Base-by-base conservation (phyloP, 2,797 vertebrate species). In the Diplodus sargus region DNA sequence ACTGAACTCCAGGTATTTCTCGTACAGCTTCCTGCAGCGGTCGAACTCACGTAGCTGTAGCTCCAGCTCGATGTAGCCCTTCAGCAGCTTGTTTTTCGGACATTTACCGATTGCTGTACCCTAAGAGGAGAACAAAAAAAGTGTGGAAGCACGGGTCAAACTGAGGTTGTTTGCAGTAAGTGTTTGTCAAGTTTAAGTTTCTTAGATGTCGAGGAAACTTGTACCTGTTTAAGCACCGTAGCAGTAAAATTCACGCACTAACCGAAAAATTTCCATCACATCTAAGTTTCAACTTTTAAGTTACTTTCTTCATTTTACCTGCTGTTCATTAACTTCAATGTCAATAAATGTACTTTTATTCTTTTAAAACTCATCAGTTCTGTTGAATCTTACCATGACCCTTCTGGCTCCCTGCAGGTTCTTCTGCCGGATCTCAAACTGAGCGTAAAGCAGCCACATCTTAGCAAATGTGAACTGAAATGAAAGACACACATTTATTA, bases 391-490 rank as follows among this genome's bases (percentile, higher is more conserved):
- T 87, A 99, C 98, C 97, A 99, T 92, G 86, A 96, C 93, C 90
- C 94, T 96, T 74, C 98, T 94, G 68, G 98, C 97, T 69, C 95
- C 94, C 43, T 95, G 95, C 23, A 99, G 95, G 87, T 96, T 99
- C 87, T 99, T 99, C 94, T 99, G 98, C n/a, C 98, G 93, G 81
- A 99, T 98, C 95, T 99, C 98, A 93, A 99, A 99, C 68, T 97
- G 97, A 39, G 94, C 96, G 42, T 95, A 98, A 0, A 99, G 94
- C 84, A 99, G 91, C 98, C 98, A 99, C 34, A 99, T 97, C 93
- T 99, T 99, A 43, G 97, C 98, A 84, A 99, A 99, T 0, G 98
- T 99, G 92, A 99, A 99, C 98, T 99, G 92, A 45, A 83, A 83
- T 59, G 86, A 86, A 80, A 63, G 20, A 81, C 3, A 45, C 1